Base-by-base conservation (phyloP, 2,113 vertebrate species). In the Serilophus lunatus region DNA sequence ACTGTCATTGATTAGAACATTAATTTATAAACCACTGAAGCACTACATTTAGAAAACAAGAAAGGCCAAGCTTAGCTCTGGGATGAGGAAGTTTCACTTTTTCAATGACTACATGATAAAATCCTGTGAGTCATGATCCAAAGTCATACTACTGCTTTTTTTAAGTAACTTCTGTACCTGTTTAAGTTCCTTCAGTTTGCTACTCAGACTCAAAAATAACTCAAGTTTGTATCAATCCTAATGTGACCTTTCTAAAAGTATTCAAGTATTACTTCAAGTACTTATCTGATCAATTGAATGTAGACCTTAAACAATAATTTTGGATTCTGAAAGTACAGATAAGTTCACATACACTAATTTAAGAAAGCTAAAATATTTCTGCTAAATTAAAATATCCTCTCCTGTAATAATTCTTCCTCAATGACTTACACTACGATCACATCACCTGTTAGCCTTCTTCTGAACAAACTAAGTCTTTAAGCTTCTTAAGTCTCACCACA, bases 391-490 rank as follows among this genome's bases (percentile, higher is more conserved):
- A 53, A 33, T 24, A 47, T 65, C 12, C 8, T 70, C 29, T 77
- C 42, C 63, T 74, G 36, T 64, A 90, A 74, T 57, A 95, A 72
- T 54, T 90, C 71, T 86, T 90, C 72, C 35, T 66, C 71, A 85
- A 44, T 83, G 75, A 76, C 57, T 95, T 69, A 82, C 50, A 53
- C 26, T 65, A 56, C 2, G 10, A 92, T 29, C 65, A 94, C 45
- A 91, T 91, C 84, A 91, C 87, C 82, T 89, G 90, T 80, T 86
- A 92, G 90, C 59, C 70, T 66, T 59, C 89, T 69, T 82, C 64
- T 85, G 71, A 77, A 85, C 17, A 89, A 91, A 86, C 54, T 89
- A 93, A 96, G 56, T 90, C 75, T 87, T 84, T 95, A 92, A 95
- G 86, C 94, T 86, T 80, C 95, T 95, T 93, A 94, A 85, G 70